A percentile compares a stretch with the other conserved stretches of the same genome.
These are phyloP conservation scores for Tridacna gigas DNA, from an alignment of 2,888 invertebrate genomes.

Conservation along the genomic window DNA sequence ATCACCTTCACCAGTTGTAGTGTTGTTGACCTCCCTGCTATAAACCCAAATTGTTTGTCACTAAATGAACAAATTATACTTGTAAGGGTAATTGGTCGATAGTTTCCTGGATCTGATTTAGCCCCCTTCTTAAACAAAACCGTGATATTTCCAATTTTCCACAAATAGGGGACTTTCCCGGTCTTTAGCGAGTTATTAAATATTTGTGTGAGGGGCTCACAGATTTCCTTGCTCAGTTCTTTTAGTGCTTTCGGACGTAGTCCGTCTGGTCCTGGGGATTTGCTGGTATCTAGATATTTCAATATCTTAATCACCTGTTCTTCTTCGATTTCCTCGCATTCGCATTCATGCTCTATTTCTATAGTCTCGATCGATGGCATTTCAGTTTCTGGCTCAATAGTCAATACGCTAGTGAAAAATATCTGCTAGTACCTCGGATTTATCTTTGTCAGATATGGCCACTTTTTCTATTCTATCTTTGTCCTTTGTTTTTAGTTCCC, in stretches of 20 bases:
- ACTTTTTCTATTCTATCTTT: neutral
- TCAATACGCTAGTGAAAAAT: slow-evolving; percentile 17
- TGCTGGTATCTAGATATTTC: no score
- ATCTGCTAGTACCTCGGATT: neutral
- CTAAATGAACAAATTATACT: neutral
- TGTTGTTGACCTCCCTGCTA: no score
- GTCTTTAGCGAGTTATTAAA: slow-evolving; percentile 2
- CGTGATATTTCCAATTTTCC: slow-evolving; percentile 8
- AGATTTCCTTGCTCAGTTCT: no score
- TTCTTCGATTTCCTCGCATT: neutral
- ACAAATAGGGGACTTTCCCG: neutral
- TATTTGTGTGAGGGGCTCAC: no score
- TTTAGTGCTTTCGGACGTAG: no score
- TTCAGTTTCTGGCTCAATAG: neutral
- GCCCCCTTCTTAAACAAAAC: slow-evolving; percentile 17
- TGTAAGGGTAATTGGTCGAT: slow-evolving; percentile 17
- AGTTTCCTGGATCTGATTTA: slow-evolving; percentile 10
- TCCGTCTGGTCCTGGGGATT: no score
- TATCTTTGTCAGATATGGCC: no score
- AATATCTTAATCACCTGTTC: no score
- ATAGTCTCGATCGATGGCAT: neutral
- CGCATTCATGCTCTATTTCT: neutral
- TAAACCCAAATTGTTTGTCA: no score
- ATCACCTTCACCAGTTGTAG: no score
- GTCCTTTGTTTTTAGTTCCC: neutral